phyloP scores from a whole-genome alignment of 2,888 invertebrate genomes.

The Monoplex corrugatus region DNA sequence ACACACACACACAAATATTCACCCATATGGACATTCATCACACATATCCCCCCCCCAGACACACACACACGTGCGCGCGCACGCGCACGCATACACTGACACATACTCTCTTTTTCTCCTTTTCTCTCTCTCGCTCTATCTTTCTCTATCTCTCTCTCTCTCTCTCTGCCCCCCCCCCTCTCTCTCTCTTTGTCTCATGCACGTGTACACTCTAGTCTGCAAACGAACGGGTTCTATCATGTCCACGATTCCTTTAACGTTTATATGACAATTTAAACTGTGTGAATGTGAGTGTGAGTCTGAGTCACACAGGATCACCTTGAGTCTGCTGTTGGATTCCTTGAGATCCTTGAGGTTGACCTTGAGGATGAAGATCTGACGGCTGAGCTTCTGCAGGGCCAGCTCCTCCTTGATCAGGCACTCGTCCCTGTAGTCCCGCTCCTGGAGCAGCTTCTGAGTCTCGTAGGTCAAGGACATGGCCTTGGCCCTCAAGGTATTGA shows the following conservation, averaged over 20 bases:
- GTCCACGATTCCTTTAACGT: not conserved
- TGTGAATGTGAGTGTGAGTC: too few species aligned
- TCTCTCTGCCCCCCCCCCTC: too few species aligned
- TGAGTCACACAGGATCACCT: slow-evolving; percentile 25
- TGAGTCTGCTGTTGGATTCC: slow-evolving; percentile 33
- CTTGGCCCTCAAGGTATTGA: not conserved
- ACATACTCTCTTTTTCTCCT: too few species aligned
- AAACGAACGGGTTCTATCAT: not conserved
- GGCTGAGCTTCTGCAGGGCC: slow-evolving; percentile 30
- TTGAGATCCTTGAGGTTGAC: slow-evolving; percentile 33
- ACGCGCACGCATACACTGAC: not conserved
- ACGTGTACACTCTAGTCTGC: too few species aligned
- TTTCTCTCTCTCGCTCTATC: too few species aligned
- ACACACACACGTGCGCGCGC: not conserved
- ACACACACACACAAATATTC: not conserved
- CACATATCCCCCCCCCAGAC: too few species aligned
- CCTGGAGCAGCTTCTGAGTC: slow-evolving; percentile 34
- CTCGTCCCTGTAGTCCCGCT: slow-evolving; percentile 47
- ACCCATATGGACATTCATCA: not conserved
- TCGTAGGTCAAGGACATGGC: not conserved
- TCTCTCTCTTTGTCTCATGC: too few species aligned
- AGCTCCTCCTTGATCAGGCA: slow-evolving; percentile 29
- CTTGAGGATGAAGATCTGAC: slow-evolving; percentile 39
- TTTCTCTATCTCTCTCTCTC: too few species aligned
- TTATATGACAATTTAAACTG: not conserved